Evolutionary conservation across 2,888 invertebrate genomes (phyloP), one percentile per base, ranked within the genome.

Genomic region (Sisyra nigra): DNA sequence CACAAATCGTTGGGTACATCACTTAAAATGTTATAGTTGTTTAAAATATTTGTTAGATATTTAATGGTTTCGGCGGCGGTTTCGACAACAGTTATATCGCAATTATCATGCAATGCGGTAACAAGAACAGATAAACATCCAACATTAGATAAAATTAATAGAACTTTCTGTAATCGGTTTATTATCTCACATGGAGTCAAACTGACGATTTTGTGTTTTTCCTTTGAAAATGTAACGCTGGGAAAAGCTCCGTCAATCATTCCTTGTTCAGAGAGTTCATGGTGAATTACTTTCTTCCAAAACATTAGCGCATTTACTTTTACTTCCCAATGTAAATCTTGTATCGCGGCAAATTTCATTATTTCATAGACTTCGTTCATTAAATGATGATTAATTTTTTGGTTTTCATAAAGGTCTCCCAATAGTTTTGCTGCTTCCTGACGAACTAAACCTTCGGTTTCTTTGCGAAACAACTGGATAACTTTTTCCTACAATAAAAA

Each of bases 281-380:
- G 69, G 17, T 71, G 66, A 36, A 83, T 76, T 15, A 80, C 76
- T 9, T 70, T 63, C 43, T 69, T 69, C 85, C 86, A 87, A 54
- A 81, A 86, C 45, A 68, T 65, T 1, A 87, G 56, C 0, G 82
- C 77, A 44, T 71, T 72, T 1, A 77, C 62, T 59, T 84, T 83
- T 0, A 85, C 85, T 57, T 87, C 86, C 84, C 86, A 85, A 54
- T 87, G 80, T 44, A 85, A 69, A 57, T 87, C 87, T 8, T 69
- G 65, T 1, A 76, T 67, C 1, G 79, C 75, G 1, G 80, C 73
- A 10, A 72, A 67, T 0, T 73, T 68, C 71, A 85, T 76, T 3
- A 76, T 70, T 19, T 71, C 68, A 52, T 74, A 76, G 3, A 85
- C 60, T 1, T 61, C 58, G 30, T 69, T 65, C 48, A 72, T 67